Base-by-base conservation (phyloP, 1,140 invertebrate species). In the Mycetomoellerius zeteki region DNA sequence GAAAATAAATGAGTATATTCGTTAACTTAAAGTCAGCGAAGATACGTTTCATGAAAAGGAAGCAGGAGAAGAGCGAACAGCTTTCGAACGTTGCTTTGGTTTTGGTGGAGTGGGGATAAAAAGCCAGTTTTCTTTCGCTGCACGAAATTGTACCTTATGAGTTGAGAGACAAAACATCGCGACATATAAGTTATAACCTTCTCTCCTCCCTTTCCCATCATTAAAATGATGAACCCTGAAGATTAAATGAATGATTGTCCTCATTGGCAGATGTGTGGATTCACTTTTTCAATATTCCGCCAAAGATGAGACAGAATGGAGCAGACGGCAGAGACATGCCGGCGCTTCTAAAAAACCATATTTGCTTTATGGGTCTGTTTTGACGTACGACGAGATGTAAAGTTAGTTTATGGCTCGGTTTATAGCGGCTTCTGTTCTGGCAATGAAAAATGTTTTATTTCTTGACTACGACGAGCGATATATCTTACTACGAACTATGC, bases 351-450 rank as follows among this genome's bases (percentile, higher is more conserved):
- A 21, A 56, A 69, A 54, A n/a, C n/a, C 24, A 30, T 54, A 27
- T 60, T 43, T 21, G 54, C 43, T 84, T 75, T 21, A 58, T 43
- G 16, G 19, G 0, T 43, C 37, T n/a, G 76, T 37, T 84, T 84
- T 75, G 21, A 47, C 19, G 37, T 50, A 72, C 21, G 27, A 24
- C 19, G 5, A 43, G 6, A 37, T 27, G 21, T 56, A 60, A 82
- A 75, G n/a, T 50, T 8, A 1, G 19, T 73, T 84, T 73, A 84
- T 60, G 14, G n/a, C 16, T 10, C 33, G 12, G 52, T 19, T 56
- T 30, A 30, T 80, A 71, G 0, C 50, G 3, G 3, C 0, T n/a
- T 19, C 19, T 24, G 16, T 33, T n/a, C 10, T 8, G 37, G 21
- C 43, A 33, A 33, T 60, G 19, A 47, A 60, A 56, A 47, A 73